Conservation (phyloP, 1,140 invertebrate species). For the Drosophila quadrilineata region DNA sequence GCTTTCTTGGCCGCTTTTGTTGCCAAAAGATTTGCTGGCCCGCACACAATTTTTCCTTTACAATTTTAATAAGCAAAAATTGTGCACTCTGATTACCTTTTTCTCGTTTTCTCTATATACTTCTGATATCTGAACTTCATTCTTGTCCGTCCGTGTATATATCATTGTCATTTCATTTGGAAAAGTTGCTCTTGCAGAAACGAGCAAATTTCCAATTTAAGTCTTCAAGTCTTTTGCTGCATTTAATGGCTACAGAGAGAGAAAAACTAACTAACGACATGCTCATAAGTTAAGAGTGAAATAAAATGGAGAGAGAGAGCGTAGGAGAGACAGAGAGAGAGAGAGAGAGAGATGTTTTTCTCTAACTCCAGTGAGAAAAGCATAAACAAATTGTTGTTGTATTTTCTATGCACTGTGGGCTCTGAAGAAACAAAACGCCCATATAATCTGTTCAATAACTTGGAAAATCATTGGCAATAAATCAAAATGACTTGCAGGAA, state of each 20-base stretch:
- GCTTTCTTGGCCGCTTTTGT: slow-evolving; percentile 30
- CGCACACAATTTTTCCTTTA: no score
- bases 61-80: slow-evolving; percentile 59
- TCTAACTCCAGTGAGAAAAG: slow-evolving; percentile 35
- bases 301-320: slow-evolving; percentile 2
- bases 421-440: slow-evolving; percentile 62
- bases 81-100: neutral
- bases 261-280: slow-evolving; percentile 26
- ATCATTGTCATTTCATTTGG: slow-evolving; percentile 69
- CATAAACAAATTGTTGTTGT: slow-evolving; percentile 76
- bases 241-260: slow-evolving; percentile 50
- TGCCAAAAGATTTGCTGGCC: slow-evolving; percentile 42
- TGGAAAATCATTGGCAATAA: slow-evolving; percentile 80
- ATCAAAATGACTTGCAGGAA: slow-evolving; percentile 79
- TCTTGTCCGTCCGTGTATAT: no score
- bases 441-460: slow-evolving; percentile 79
- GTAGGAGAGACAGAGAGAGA: neutral
- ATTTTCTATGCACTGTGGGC: slow-evolving; percentile 47
- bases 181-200: slow-evolving; percentile 65
- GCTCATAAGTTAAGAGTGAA: slow-evolving; percentile 35
- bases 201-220: slow-evolving; percentile 70
- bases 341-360: no score
- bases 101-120: neutral
- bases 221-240: slow-evolving; percentile 51
- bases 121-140: slow-evolving; percentile 12